Conservation (phyloP, 2,797 vertebrate species). For the Anguilla obscura region DNA sequence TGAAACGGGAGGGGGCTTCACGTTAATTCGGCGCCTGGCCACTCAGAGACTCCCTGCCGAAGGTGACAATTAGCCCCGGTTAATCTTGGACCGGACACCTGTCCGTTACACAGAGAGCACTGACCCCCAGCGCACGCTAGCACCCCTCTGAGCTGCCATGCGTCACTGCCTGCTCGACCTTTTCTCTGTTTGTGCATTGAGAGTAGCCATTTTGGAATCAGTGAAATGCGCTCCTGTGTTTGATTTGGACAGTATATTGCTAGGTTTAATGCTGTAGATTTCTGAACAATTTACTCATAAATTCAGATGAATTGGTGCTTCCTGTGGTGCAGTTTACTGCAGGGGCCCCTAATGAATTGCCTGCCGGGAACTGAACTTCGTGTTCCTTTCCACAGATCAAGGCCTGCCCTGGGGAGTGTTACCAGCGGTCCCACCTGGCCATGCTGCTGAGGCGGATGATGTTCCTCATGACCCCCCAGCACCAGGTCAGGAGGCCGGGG, state of each 20-base stretch:
- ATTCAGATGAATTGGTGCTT: background rate
- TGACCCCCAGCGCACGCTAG: conserved; percentile 10
- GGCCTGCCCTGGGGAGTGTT: conserved; percentile 70
- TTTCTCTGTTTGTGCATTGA: background rate
- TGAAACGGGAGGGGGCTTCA: conserved; percentile 30
- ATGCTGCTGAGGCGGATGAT: conserved; percentile 83
- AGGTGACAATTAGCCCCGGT: conserved; percentile 59
- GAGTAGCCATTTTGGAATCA: background rate
- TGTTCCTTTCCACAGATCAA: conserved; percentile 72
- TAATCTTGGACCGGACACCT: conserved; percentile 46
- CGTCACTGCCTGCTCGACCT: background rate
- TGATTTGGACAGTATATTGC: background rate
- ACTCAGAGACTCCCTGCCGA: conserved; percentile 48
- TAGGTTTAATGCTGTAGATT: background rate
- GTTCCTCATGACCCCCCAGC: conserved; percentile 85
- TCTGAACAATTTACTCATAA: background rate
- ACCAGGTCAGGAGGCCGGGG: conserved; percentile 75
- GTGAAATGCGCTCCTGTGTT: background rate
- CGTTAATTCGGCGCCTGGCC: conserved; percentile 27
- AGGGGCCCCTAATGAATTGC: background rate
- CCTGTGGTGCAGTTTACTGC: background rate
- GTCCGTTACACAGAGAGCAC: conserved; percentile 32
- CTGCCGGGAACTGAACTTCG: conserved; percentile 2
- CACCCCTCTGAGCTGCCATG: background rate
- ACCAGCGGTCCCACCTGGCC: conserved; percentile 74